A percentile compares a stretch with the other conserved stretches of the same genome.
Conservation (phyloP, 2,888 invertebrate species). For the Harpalus rufipes region DNA sequence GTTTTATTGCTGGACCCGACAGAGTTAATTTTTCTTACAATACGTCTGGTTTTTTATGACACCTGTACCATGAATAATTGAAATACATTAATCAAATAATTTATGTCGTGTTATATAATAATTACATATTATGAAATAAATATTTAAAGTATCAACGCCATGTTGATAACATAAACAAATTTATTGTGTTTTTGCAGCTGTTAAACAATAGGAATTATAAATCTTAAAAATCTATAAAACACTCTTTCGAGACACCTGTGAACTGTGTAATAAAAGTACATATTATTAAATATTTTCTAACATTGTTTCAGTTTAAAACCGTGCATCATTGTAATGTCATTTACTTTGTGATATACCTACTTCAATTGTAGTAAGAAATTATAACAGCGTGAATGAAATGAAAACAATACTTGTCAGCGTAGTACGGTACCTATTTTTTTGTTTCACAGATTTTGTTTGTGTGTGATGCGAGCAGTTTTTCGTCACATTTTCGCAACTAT, state of each 20-base stretch:
- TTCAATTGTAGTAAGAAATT: constrained; percentile 6
- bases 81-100: too few species aligned
- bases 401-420: constrained; percentile 1
- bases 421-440: constrained; percentile 5
- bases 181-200: constrained; percentile 9
- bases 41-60: too few species aligned
- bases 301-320: neutral
- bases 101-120: too few species aligned
- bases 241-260: neutral
- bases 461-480: constrained; percentile 31
- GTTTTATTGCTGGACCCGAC: too few species aligned
- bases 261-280: neutral
- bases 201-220: neutral
- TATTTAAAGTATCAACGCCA: too few species aligned
- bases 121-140: too few species aligned
- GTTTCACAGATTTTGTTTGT: constrained; percentile 8
- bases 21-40: too few species aligned
- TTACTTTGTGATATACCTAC: neutral
- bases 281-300: constrained; percentile 8
- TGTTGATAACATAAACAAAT: neutral
- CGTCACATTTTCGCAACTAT: constrained; percentile 38
- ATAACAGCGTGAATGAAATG: neutral
- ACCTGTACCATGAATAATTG: too few species aligned
- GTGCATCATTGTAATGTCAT: neutral
- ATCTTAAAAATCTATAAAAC: neutral